Evolutionary conservation across 2,888 invertebrate species (phyloP).

Genomic region (Antitype chi): DNA sequence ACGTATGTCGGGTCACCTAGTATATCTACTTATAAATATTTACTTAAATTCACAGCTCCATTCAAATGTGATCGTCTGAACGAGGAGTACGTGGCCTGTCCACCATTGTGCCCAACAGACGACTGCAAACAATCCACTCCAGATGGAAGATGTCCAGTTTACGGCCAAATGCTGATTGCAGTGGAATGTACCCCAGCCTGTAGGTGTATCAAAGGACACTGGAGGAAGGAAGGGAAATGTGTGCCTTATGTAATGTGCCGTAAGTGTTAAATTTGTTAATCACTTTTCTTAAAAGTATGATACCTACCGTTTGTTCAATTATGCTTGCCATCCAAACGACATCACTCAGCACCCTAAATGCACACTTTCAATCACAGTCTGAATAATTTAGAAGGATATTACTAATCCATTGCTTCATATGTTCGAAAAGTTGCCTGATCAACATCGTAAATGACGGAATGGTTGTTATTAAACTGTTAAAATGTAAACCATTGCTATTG

Average conservation of each 20-base stretch:
- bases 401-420: too few species aligned
- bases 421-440: too few species aligned
- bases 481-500: too few species aligned
- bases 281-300: too few species aligned
- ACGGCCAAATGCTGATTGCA: constrained; percentile 48
- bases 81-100: constrained; percentile 71
- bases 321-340: too few species aligned
- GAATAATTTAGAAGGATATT: too few species aligned
- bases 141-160: constrained; percentile 64
- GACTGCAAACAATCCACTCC: constrained; percentile 71
- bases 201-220: constrained; percentile 69
- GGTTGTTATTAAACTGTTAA: too few species aligned
- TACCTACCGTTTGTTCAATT: neutral
- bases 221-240: constrained; percentile 71
- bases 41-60: constrained; percentile 64
- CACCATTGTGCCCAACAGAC: constrained; percentile 73
- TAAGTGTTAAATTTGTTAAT: constrained; percentile 45
- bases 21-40: neutral
- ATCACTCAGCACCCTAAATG: too few species aligned
- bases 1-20: too few species aligned
- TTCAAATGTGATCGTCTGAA: constrained; percentile 71
- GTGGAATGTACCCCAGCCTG: constrained; percentile 71
- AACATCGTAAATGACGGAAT: too few species aligned
- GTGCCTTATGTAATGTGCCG: constrained; percentile 70
- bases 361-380: too few species aligned